Conservation (phyloP, 1,140 invertebrate species). For the Globodera ellingtonae region DNA sequence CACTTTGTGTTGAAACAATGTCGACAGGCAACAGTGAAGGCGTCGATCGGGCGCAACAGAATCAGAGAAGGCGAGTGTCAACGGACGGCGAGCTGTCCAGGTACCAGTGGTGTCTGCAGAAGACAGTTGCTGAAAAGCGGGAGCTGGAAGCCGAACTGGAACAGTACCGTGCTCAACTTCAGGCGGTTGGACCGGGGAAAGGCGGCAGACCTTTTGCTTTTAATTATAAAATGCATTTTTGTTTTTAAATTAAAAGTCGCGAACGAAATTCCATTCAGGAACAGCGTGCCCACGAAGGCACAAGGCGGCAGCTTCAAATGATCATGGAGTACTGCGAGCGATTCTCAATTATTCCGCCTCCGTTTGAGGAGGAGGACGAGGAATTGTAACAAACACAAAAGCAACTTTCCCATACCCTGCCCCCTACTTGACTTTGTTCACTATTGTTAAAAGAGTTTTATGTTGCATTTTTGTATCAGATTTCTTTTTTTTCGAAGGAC, state of each 20-base stretch:
- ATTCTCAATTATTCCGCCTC: conserved; percentile 34
- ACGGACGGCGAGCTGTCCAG: conserved; percentile 38
- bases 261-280: conserved; percentile 39
- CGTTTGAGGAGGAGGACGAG: conserved; percentile 38
- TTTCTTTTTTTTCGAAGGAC: too few relatives aligned
- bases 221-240: conserved; percentile 17
- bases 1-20: neutral
- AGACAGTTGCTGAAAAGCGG: conserved; percentile 49
- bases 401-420: too few relatives aligned
- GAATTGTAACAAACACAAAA: conserved; percentile 35
- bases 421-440: too few relatives aligned
- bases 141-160: conserved; percentile 49
- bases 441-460: neutral
- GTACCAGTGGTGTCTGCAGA: conserved; percentile 49
- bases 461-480: neutral
- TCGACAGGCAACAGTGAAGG: neutral
- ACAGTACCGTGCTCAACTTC: conserved; percentile 44
- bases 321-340: conserved; percentile 41
- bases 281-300: conserved; percentile 54
- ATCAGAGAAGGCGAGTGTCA: conserved; percentile 2
- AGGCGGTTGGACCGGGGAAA: conserved; percentile 36
- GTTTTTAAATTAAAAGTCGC: neutral
- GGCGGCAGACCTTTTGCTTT: neutral
- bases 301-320: conserved; percentile 41
- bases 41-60: conserved; percentile 1